Conservation (phyloP, 2,113 vertebrate genomes). For the Setophaga petechia region DNA sequence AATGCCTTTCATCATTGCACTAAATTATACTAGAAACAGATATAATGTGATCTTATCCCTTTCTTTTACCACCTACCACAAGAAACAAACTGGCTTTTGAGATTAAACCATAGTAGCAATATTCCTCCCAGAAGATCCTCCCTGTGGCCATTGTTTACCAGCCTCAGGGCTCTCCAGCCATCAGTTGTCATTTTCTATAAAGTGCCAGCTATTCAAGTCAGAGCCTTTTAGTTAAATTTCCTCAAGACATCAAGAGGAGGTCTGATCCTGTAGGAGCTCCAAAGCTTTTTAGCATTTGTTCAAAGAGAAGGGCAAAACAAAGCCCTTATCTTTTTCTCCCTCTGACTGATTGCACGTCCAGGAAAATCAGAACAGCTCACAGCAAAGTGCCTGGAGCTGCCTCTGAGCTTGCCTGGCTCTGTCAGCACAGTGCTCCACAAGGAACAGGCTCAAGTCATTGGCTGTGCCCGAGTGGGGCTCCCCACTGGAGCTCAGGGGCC, state of each 20-base stretch:
- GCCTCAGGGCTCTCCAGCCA: background rate
- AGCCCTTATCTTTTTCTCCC: background rate
- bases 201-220: background rate
- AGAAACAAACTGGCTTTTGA: background rate
- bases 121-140: background rate
- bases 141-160: background rate
- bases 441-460: background rate
- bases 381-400: background rate
- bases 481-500: background rate
- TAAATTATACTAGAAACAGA: background rate
- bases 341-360: background rate
- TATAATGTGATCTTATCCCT: background rate
- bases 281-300: background rate
- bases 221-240: background rate
- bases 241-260: background rate
- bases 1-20: background rate
- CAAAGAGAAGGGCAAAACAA: background rate
- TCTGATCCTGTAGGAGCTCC: background rate
- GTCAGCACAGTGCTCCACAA: background rate
- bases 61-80: background rate
- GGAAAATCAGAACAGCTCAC: background rate
- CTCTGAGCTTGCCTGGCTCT: background rate
- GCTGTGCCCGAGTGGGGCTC: accelerated
- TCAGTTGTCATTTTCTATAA: background rate
- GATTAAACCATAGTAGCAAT: background rate